Evolutionary conservation across 2,888 invertebrate species (phyloP).

Genomic region (Napeogenes sylphis): DNA sequence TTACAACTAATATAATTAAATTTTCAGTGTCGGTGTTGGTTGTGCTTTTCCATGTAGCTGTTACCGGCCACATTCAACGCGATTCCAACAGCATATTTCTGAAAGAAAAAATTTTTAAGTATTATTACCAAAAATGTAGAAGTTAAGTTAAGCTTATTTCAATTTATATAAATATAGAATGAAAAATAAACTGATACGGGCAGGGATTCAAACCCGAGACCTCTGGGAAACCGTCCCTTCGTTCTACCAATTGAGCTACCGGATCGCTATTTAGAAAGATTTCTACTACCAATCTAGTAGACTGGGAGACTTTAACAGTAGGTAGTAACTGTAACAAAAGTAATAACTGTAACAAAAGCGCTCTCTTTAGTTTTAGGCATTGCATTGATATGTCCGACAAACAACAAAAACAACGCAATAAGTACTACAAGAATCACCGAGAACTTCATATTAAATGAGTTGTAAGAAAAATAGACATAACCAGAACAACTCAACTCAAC

Average conservation of each 20-base stretch:
- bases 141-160: too few species aligned
- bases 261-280: too few species aligned
- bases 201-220: too few species aligned
- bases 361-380: conserved; percentile 37
- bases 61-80: conserved; percentile 33
- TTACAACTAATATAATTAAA: too few species aligned
- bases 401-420: conserved; percentile 36
- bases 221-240: too few species aligned
- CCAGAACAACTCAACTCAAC: neutral
- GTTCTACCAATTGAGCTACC: too few species aligned
- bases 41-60: conserved; percentile 25
- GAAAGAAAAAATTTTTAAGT: conserved; percentile 7
- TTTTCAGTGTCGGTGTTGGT: conserved; percentile 12
- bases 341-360: conserved; percentile 32
- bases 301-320: too few species aligned
- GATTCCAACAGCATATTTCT: conserved; percentile 31
- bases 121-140: too few species aligned
- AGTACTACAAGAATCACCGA: conserved; percentile 37
- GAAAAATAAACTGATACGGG: too few species aligned
- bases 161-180: too few species aligned
- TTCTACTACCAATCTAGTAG: too few species aligned
- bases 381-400: conserved; percentile 35
- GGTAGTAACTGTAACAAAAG: too few species aligned
- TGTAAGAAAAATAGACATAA: neutral
- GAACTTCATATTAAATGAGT: conserved; percentile 38